Conservation (phyloP, 2,113 vertebrate species). For the Chamaetylas fuelleborni region DNA sequence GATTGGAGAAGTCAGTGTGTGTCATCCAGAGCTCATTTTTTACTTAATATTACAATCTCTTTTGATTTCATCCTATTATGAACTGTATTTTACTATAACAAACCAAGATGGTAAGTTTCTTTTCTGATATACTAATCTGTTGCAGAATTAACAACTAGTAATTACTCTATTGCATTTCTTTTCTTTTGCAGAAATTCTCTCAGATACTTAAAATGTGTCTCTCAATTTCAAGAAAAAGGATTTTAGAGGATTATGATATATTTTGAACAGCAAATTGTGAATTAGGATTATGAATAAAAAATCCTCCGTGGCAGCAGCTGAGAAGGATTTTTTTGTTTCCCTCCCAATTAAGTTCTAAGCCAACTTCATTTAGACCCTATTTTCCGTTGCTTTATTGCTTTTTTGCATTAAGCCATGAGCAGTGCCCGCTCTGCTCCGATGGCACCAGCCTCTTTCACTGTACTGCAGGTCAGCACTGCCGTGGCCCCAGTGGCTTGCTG, state of each 20-base stretch:
- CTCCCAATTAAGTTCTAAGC: neutral
- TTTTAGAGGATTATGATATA: neutral
- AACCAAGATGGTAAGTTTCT: neutral
- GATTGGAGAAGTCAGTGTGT: neutral
- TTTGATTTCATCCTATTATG: neutral
- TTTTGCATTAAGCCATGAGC: neutral
- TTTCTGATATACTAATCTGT: neutral
- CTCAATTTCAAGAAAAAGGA: neutral
- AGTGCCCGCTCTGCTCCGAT: rapidly evolving
- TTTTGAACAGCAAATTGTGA: neutral
- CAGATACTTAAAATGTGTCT: neutral
- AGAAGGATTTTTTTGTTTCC: neutral
- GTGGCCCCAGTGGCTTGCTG: neutral
- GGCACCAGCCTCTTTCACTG: neutral
- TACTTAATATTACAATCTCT: neutral
- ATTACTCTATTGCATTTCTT: neutral
- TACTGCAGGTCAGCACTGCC: neutral
- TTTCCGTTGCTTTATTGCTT: neutral
- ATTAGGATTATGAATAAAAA: neutral
- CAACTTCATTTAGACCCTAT: neutral
- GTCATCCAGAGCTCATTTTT: neutral
- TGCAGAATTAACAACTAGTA: neutral
- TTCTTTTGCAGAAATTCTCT: neutral
- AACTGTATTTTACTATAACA: neutral
- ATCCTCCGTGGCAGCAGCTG: neutral